phyloP scores from a whole-genome alignment of 2,113 vertebrate genomes.

The Montifringilla adamsi region DNA sequence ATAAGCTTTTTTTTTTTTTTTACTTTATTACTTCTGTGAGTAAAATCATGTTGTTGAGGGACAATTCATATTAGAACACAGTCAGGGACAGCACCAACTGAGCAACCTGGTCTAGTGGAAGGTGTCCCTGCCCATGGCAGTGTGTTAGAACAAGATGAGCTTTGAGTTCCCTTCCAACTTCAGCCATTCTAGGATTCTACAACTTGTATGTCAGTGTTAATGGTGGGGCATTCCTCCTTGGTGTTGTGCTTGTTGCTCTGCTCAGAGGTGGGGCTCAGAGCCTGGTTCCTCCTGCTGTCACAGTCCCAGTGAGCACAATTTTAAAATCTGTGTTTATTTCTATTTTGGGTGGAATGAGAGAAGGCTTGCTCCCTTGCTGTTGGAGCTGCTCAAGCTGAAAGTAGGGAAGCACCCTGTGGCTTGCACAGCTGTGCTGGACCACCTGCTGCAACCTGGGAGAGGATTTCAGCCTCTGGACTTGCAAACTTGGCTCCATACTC shows the following conservation, averaged over 20 bases:
- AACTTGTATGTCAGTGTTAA: neutral
- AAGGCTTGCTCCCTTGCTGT: neutral
- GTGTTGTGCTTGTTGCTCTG: neutral
- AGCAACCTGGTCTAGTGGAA: neutral
- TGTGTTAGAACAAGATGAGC: neutral
- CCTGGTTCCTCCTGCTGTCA: neutral
- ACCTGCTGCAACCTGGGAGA: neutral
- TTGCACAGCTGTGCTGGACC: neutral
- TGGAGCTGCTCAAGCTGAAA: neutral
- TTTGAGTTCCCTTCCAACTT: neutral
- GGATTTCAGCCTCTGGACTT: neutral
- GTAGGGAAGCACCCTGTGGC: neutral
- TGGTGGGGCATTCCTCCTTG: neutral
- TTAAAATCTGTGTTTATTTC: neutral
- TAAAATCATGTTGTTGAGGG: neutral
- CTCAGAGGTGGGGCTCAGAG: neutral
- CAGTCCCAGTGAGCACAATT: rapidly evolving
- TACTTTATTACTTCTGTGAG: neutral
- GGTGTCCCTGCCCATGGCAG: neutral
- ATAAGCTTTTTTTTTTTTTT: neutral
- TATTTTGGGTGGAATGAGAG: neutral
- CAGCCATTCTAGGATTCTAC: neutral
- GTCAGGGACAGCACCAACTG: neutral
- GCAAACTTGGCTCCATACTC: neutral
- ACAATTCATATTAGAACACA: neutral